Evolutionary conservation across 2,888 invertebrate genomes (phyloP), one percentile per base, ranked within the genome.

Genomic region (Clistopyga incitator): DNA sequence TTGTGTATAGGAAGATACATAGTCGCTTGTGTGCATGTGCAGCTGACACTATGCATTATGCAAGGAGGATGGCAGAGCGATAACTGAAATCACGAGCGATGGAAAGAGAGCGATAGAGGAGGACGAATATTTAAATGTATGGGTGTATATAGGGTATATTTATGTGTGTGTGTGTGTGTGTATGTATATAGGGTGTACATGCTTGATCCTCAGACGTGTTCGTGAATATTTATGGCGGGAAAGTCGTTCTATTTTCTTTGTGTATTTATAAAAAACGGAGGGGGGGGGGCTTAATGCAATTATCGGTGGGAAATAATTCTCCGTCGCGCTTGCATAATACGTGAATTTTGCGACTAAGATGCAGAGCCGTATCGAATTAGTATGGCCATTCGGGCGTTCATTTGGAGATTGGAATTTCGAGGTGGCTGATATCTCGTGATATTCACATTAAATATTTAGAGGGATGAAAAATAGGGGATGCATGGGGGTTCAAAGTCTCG

Each of bases 31-130:
- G 65, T 72, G 76, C 78, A 77, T 84, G 79, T 82, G 84, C 76
- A 81, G 72, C 78, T 74, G 67, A 70, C 82, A 71, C 68, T 74
- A 87, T 88, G 88, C 86, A 89, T 89, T 89, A 89, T 89, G 88
- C 89, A 88, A 61, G 71, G 50, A 54, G 85, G 47, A 81, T 75
- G 80, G 67, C 81, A 47, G 64, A 81, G 84, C 83, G 87, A 89
- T 89, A 86, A 85, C 86, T 85, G 86, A 85, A 86, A 88, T 88
- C 87, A 68, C 64, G 74, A 64, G 50, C 74, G 50, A 47, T 6
- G 18, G 64, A 52, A 74, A 78, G 50, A 59, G 75, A 76, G 20
- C 59, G 64, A 84, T 56, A 78, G 61, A 38, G 25, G 52, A 50
- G 18, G 59, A 72, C 54, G 13, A 11, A 50, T 25, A 74, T 29